Evolutionary conservation across 1,140 invertebrate species (phyloP).

Genomic region (Ladona fulva): DNA sequence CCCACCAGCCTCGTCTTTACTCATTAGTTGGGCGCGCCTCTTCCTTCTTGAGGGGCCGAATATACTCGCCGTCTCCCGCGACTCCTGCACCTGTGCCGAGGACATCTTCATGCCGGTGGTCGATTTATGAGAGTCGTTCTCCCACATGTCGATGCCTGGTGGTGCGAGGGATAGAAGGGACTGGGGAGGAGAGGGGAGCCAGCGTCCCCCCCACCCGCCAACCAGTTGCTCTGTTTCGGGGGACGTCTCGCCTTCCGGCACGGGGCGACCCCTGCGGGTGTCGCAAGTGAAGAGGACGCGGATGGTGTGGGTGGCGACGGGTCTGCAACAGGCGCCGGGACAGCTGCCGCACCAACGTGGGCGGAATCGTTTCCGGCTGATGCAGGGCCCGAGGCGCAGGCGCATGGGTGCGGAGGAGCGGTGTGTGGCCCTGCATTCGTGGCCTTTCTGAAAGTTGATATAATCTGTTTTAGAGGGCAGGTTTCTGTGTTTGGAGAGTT

Average conservation of each 20-base stretch:
- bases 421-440: constrained; percentile 54
- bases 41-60: background rate
- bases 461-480: no score
- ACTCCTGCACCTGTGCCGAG: background rate
- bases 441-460: constrained; percentile 42
- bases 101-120: background rate
- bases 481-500: no score
- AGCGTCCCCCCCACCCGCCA: background rate
- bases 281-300: constrained; percentile 38
- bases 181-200: background rate
- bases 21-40: background rate
- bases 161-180: background rate
- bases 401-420: constrained; percentile 40
- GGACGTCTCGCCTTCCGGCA: background rate
- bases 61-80: background rate
- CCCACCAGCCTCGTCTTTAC: background rate
- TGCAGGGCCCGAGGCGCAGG: constrained; percentile 50
- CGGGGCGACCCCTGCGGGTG: background rate
- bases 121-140: background rate
- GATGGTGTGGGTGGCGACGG: constrained; percentile 47
- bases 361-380: constrained; percentile 48
- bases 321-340: constrained; percentile 44
- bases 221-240: background rate
- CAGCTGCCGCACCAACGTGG: constrained; percentile 55
- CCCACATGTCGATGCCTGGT: background rate